Evolutionary conservation across 2,113 vertebrate genomes (phyloP).

Genomic region (Hydropotes inermis): DNA sequence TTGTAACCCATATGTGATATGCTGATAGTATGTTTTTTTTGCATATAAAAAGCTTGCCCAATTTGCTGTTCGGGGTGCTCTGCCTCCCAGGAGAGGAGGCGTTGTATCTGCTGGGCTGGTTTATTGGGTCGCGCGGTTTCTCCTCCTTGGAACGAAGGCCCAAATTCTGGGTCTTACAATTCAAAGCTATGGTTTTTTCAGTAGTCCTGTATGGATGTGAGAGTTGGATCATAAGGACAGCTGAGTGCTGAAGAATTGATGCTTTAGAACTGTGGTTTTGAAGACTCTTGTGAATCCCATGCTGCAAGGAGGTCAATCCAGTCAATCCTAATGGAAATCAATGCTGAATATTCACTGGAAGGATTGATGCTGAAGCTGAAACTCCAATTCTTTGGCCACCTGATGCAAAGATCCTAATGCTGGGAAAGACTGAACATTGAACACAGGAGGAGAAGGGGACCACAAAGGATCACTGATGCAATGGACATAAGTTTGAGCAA

Average conservation of each 20-base stretch:
- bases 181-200: not conserved
- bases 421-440: not conserved
- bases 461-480: not conserved
- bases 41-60: too few relatives aligned
- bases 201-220: not conserved
- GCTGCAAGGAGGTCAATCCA: not conserved
- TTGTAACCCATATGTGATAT: too few relatives aligned
- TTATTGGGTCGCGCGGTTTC: too few relatives aligned
- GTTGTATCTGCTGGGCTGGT: too few relatives aligned
- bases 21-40: too few relatives aligned
- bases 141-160: too few relatives aligned
- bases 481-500: not conserved
- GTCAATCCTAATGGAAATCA: not conserved
- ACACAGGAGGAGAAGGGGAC: accelerated
- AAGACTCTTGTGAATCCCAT: not conserved
- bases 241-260: not conserved
- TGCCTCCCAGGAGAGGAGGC: too few relatives aligned
- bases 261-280: not conserved
- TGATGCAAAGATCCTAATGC: not conserved
- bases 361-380: not conserved
- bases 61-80: too few relatives aligned
- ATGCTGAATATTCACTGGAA: not conserved
- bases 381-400: not conserved
- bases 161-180: too few relatives aligned
- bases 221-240: not conserved